Conservation (phyloP, 2,797 vertebrate species). For the Acrocephalus scirpaceus region DNA sequence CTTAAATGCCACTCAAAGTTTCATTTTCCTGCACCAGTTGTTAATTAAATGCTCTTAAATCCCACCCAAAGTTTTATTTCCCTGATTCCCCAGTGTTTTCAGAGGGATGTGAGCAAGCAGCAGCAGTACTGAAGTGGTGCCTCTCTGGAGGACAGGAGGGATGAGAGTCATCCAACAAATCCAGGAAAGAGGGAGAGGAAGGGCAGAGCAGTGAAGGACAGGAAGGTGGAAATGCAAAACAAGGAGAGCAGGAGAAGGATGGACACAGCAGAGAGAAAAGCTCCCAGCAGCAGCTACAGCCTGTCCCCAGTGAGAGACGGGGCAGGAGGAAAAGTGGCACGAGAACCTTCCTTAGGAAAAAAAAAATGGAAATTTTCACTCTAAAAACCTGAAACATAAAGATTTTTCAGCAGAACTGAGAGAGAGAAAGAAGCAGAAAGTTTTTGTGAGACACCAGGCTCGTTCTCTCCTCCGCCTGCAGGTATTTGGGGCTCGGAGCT, state of each 20-base stretch:
- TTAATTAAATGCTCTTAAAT: neutral
- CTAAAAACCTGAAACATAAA: neutral
- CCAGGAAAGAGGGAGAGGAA: slow-evolving; percentile 57
- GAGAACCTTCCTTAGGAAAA: neutral
- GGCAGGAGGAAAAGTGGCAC: accelerated
- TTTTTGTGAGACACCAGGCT: neutral
- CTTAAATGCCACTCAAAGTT: neutral
- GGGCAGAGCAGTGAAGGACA: slow-evolving; percentile 3
- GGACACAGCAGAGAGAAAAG: neutral
- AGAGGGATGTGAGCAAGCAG: neutral
- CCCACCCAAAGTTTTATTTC: neutral
- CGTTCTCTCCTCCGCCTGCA: neutral
- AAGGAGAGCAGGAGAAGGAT: slow-evolving; percentile 9
- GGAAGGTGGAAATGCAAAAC: slow-evolving; percentile 41
- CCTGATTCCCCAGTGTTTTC: neutral
- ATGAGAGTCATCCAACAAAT: slow-evolving; percentile 18
- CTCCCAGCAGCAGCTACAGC: neutral
- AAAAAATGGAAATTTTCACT: neutral
- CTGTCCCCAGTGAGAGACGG: neutral
- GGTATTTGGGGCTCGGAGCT: slow-evolving; percentile 5
- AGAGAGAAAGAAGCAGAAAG: neutral
- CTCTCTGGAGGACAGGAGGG: neutral
- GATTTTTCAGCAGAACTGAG: neutral
- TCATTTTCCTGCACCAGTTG: neutral
- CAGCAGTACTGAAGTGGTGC: neutral